These are phyloP conservation scores for Lepidocyrtinus sp. DNA, from an alignment of 2,888 invertebrate genomes.

Conservation along the genomic window DNA sequence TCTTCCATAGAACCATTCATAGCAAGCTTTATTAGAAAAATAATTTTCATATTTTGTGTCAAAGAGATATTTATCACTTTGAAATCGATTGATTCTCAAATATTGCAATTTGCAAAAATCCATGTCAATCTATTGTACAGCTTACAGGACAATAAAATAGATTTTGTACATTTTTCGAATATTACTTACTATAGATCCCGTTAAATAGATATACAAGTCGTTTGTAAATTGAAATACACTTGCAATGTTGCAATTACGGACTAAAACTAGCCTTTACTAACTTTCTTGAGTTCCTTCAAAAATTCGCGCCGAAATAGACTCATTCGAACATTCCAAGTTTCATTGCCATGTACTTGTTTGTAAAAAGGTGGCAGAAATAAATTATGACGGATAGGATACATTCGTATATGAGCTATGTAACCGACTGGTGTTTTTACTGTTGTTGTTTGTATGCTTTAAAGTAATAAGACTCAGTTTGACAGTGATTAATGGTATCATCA, in stretches of 20 bases:
- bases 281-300: no score
- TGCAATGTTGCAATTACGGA: no score
- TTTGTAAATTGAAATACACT: no score
- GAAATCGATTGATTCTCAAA: background rate
- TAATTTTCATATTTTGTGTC: background rate
- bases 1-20: background rate
- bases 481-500: conserved; percentile 60
- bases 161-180: no score
- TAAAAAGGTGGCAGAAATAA: conserved; percentile 9
- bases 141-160: no score
- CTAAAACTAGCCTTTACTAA: no score
- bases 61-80: background rate
- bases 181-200: no score
- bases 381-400: background rate
- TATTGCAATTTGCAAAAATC: background rate
- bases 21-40: background rate
- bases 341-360: background rate
- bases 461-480: conserved; percentile 51
- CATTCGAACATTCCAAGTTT: background rate
- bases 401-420: background rate
- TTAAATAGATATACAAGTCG: no score
- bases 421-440: background rate
- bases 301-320: background rate
- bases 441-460: conserved; percentile 8
- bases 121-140: no score